Conservation (phyloP, 1,140 invertebrate species). For the Saccostrea cuccullata region DNA sequence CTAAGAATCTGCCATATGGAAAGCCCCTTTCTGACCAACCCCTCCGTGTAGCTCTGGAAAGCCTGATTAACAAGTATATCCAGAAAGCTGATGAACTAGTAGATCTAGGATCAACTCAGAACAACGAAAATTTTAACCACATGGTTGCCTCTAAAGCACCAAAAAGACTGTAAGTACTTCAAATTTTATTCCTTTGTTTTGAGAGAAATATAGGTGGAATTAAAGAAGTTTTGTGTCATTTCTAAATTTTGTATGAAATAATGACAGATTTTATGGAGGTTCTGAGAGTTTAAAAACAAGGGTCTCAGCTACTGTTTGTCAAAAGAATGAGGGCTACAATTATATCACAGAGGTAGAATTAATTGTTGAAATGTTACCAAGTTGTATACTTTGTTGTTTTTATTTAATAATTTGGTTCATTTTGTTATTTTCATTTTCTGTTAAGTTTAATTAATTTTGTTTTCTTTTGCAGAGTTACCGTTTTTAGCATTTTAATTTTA, state of each 20-base stretch:
- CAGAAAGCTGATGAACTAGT: slow-evolving; percentile 35
- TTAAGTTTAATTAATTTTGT: too few relatives aligned
- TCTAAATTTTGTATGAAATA: background rate
- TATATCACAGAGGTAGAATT: slow-evolving; percentile 39
- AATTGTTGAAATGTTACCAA: background rate
- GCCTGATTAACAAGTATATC: slow-evolving; percentile 24
- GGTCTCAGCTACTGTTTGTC: slow-evolving; percentile 41
- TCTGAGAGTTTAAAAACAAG: slow-evolving; percentile 43
- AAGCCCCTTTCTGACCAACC: slow-evolving; percentile 8
- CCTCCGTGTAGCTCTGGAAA: slow-evolving; percentile 21
- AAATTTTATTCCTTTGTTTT: background rate
- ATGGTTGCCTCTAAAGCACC: slow-evolving; percentile 28
- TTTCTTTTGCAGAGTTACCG: too few relatives aligned
- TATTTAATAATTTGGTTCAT: too few relatives aligned
- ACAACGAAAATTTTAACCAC: slow-evolving; percentile 25
- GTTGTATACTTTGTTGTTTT: background rate
- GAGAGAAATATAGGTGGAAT: background rate
- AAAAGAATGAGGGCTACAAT: slow-evolving; percentile 46
- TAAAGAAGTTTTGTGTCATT: too few relatives aligned
- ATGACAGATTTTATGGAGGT: slow-evolving; percentile 32
- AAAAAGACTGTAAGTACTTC: slow-evolving; percentile 36
- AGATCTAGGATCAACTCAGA: background rate
- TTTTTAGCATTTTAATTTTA: too few relatives aligned
- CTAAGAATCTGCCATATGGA: slow-evolving; percentile 36
- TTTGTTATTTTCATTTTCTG: too few relatives aligned